Conservation (phyloP, 2,888 invertebrate genomes). For the Drosophila ustulata region DNA sequence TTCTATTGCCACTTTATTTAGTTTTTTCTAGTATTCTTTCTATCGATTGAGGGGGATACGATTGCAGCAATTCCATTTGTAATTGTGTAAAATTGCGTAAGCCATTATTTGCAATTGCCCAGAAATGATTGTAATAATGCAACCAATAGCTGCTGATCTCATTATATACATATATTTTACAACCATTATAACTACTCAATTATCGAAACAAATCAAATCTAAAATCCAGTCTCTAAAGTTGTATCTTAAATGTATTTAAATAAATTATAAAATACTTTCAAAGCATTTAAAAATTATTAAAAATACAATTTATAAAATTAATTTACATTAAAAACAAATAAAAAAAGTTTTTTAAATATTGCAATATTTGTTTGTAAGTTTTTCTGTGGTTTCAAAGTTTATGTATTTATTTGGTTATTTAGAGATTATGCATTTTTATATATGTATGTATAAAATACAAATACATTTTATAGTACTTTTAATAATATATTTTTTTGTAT, state of each 20-base stretch:
- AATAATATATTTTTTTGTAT: too few relatives aligned
- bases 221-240: not conserved
- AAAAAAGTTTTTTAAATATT: too few relatives aligned
- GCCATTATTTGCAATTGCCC: conserved; percentile 2
- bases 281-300: too few relatives aligned
- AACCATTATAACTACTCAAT: not conserved
- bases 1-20: not conserved
- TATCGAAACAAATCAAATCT: not conserved
- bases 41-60: conserved; percentile 1
- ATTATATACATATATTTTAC: not conserved
- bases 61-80: conserved; percentile 1
- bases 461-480: too few relatives aligned
- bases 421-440: too few relatives aligned
- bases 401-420: too few relatives aligned
- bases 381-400: too few relatives aligned
- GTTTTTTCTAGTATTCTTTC: not conserved
- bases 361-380: too few relatives aligned
- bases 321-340: too few relatives aligned
- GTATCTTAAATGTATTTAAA: not conserved
- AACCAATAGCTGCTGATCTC: not conserved
- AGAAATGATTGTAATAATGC: not conserved
- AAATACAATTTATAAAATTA: too few relatives aligned
- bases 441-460: too few relatives aligned
- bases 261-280: too few relatives aligned
- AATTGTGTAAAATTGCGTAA: not conserved